A percentile compares a stretch with the other conserved stretches of the same genome.
These are phyloP conservation scores for Drosophila saltans DNA, from an alignment of 1,140 invertebrate genomes.

Conservation along the genomic window DNA sequence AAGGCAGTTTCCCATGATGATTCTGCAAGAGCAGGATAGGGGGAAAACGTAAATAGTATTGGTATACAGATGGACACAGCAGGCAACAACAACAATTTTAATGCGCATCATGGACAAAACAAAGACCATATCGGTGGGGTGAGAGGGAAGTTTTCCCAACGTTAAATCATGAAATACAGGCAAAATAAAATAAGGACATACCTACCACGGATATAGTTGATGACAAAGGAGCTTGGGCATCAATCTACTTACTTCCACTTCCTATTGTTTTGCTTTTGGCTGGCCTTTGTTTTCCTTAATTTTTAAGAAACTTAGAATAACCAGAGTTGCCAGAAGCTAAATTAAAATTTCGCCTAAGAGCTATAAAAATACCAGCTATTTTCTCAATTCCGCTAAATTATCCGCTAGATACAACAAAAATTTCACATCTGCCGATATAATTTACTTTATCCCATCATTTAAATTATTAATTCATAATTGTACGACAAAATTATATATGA, in stretches of 20 bases:
- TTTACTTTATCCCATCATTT: too few relatives aligned
- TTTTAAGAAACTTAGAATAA: conserved; percentile 4
- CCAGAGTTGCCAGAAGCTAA: background rate
- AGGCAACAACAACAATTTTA: conserved; percentile 5
- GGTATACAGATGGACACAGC: background rate
- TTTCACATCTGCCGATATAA: too few relatives aligned
- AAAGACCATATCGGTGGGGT: background rate
- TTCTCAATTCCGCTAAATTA: background rate
- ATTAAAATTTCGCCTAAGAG: background rate
- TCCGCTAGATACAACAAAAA: background rate
- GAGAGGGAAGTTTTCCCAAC: background rate
- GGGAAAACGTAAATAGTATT: background rate
- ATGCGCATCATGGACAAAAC: conserved; percentile 9
- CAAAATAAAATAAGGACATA: background rate
- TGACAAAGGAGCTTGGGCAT: background rate
- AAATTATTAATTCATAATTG: too few relatives aligned
- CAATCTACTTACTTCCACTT: conserved; percentile 2
- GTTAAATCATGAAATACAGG: background rate
- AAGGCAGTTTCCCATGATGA: conserved; percentile 86
- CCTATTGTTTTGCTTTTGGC: background rate
- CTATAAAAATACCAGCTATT: background rate
- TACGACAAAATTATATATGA: too few relatives aligned
- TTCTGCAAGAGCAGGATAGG: background rate
- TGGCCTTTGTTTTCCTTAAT: conserved; percentile 6
- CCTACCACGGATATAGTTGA: background rate